These are phyloP conservation scores for Dyspetes luteomarginatus DNA, from an alignment of 2,888 invertebrate species.

Conservation along the genomic window DNA sequence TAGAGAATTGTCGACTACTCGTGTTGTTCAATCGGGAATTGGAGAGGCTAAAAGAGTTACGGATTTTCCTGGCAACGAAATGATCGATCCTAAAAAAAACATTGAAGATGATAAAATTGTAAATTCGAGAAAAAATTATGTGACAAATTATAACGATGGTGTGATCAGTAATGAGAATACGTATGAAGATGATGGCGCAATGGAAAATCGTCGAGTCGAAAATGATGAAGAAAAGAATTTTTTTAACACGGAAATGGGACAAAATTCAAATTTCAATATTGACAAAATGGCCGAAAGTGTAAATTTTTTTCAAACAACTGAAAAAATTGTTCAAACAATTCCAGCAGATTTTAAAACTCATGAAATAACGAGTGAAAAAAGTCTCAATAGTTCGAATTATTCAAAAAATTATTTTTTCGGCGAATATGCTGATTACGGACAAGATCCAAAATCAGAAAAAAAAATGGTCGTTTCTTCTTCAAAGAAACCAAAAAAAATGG, in stretches of 20 bases:
- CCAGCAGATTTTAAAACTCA: not conserved
- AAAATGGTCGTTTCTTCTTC: not conserved
- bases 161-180: not conserved
- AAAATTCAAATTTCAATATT: not conserved
- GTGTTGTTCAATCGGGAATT: conserved; percentile 1
- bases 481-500: not conserved
- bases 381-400: not conserved
- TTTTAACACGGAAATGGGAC: not conserved
- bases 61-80: not conserved
- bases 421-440: conserved; percentile 58
- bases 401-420: conserved; percentile 31
- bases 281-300: not conserved
- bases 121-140: not conserved
- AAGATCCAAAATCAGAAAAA: conserved; percentile 24
- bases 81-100: not conserved
- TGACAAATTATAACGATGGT: not conserved
- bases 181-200: conserved; percentile 11
- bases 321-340: not conserved
- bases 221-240: not conserved
- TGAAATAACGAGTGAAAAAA: conserved; percentile 1
- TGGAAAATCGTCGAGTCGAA: not conserved
- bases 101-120: not conserved
- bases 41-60: not conserved
- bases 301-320: not conserved
- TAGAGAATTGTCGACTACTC: not conserved